Evolutionary conservation across 2,888 invertebrate species (phyloP).

Genomic region (Xylocampa areola): DNA sequence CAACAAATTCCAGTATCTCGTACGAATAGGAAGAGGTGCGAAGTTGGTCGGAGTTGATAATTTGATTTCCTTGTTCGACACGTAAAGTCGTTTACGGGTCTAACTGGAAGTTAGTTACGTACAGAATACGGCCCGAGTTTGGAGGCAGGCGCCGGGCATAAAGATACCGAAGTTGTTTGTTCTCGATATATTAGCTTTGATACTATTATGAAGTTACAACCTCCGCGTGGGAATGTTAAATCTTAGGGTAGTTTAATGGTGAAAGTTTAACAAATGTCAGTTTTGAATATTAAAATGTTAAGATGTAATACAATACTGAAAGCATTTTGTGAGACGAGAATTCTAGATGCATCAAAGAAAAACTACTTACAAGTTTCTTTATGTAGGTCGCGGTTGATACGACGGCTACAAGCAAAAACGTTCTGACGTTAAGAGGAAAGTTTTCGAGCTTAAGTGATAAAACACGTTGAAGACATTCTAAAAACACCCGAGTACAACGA

Average conservation of each 20-base stretch:
- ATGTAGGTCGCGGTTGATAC: constrained; percentile 68
- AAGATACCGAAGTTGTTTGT: constrained; percentile 72
- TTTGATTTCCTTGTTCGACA: constrained; percentile 88
- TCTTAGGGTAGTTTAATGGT: constrained; percentile 48
- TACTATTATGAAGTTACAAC: constrained; percentile 64
- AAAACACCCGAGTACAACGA: constrained; percentile 83
- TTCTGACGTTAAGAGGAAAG: constrained; percentile 72
- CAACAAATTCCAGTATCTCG: constrained; percentile 80
- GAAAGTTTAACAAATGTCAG: constrained; percentile 23
- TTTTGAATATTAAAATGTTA: constrained; percentile 13
- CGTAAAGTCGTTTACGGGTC: constrained; percentile 87
- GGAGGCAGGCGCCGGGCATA: constrained; percentile 70
- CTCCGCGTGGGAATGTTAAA: constrained; percentile 44
- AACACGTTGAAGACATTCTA: constrained; percentile 81
- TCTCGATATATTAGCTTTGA: constrained; percentile 66
- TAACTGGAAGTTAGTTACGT: constrained; percentile 82
- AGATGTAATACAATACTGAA: constrained; percentile 16
- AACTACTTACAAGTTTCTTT: constrained; percentile 59
- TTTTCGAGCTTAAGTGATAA: constrained; percentile 84
- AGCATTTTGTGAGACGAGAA: constrained; percentile 33
- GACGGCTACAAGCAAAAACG: constrained; percentile 67
- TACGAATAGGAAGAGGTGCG: constrained; percentile 79
- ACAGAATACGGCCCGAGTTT: constrained; percentile 78
- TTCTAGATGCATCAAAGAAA: constrained; percentile 44
- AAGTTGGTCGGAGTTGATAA: constrained; percentile 87